These are phyloP conservation scores for Trissolcus japonicus DNA, from an alignment of 2,888 invertebrate species.

Conservation along the genomic window DNA sequence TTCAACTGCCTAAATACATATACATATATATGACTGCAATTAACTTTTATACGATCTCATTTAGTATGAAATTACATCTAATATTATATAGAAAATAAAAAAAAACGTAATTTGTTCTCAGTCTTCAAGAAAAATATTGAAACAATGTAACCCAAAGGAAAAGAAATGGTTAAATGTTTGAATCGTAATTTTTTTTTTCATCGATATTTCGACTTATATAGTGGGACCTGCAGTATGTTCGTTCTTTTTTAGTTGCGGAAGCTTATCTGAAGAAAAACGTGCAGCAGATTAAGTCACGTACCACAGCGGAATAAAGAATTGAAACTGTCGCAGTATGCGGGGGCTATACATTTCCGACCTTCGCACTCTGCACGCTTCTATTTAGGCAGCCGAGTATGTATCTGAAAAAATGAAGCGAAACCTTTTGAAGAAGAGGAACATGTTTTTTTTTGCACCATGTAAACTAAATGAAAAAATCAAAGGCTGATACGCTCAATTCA, in stretches of 20 bases:
- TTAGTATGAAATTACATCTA: too few relatives aligned
- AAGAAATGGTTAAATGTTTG: too few relatives aligned
- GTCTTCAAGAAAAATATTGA: too few relatives aligned
- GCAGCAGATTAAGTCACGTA: conserved; percentile 53
- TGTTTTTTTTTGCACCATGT: conserved; percentile 33
- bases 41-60: too few relatives aligned
- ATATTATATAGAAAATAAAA: too few relatives aligned
- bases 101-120: too few relatives aligned
- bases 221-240: conserved; percentile 34
- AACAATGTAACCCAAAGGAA: too few relatives aligned
- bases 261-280: conserved; percentile 36
- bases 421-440: conserved; percentile 37
- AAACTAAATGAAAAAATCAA: conserved; percentile 54
- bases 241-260: conserved; percentile 14
- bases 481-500: conserved; percentile 48
- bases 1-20: too few relatives aligned
- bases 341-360: conserved; percentile 40
- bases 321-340: conserved; percentile 36
- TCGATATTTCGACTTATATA: conserved; percentile 37
- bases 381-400: conserved; percentile 27
- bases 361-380: conserved; percentile 33
- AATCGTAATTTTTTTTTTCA: neutral
- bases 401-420: conserved; percentile 46
- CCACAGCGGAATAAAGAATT: conserved; percentile 45
- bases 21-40: too few relatives aligned